These are phyloP conservation scores for Dryocosmus kuriphilus DNA, from an alignment of 2,888 invertebrate species.

Conservation along the genomic window DNA sequence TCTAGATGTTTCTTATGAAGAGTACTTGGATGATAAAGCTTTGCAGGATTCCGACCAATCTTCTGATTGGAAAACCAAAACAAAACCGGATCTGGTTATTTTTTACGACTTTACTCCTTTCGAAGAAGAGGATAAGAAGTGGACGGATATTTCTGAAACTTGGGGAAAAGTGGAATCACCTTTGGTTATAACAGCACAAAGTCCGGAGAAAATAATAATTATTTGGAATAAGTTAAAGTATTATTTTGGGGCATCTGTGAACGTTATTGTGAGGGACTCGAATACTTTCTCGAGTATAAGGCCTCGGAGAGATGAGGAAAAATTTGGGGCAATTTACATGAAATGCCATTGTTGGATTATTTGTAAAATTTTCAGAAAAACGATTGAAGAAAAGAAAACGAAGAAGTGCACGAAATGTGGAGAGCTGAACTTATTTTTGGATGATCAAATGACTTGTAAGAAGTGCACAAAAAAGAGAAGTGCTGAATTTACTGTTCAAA, in stretches of 20 bases:
- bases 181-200: neutral
- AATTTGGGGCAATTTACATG: neutral
- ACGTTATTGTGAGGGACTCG: neutral
- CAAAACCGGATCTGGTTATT: neutral
- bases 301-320: neutral
- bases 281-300: neutral
- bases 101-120: neutral
- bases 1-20: slow-evolving; percentile 58
- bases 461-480: neutral
- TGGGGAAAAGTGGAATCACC: neutral
- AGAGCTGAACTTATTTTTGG: slow-evolving; percentile 1
- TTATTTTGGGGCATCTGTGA: neutral
- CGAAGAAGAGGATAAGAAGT: neutral
- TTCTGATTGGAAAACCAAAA: neutral
- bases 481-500: neutral
- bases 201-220: neutral
- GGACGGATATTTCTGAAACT: neutral
- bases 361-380: neutral
- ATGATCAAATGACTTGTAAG: neutral
- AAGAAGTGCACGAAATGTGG: neutral
- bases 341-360: neutral
- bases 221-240: neutral
- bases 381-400: neutral
- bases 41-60: neutral
- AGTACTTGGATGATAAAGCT: slow-evolving; percentile 55